phyloP scores from a whole-genome alignment of 2,888 invertebrate species.

The Diadromus collaris region DNA sequence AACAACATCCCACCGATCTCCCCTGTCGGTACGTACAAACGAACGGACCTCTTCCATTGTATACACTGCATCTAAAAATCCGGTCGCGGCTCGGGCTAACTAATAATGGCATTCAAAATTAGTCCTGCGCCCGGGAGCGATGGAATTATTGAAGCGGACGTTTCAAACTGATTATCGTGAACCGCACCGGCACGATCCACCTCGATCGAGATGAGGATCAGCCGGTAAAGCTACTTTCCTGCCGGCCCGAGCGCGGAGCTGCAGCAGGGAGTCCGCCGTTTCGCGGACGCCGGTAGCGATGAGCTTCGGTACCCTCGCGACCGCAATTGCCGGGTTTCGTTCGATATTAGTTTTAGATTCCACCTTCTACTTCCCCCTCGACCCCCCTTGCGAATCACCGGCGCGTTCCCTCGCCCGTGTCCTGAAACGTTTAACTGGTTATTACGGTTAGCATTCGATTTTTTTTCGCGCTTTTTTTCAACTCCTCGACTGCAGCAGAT shows the following conservation, averaged over 20 bases:
- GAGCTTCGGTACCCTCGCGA: slow-evolving; percentile 62
- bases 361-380: slow-evolving; percentile 41
- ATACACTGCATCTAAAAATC: slow-evolving; percentile 18
- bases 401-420: slow-evolving; percentile 58
- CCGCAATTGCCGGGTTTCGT: slow-evolving; percentile 77
- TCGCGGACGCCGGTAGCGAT: slow-evolving; percentile 58
- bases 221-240: slow-evolving; percentile 49
- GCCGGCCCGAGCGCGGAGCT: slow-evolving; percentile 9
- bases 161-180: slow-evolving; percentile 37
- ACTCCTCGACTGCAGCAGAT: slow-evolving; percentile 52
- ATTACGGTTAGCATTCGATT: slow-evolving; percentile 75
- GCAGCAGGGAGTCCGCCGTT: slow-evolving; percentile 15
- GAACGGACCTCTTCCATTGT: slow-evolving; percentile 20
- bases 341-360: slow-evolving; percentile 79
- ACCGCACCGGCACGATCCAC: slow-evolving; percentile 35
- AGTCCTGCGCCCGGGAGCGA: slow-evolving; percentile 72
- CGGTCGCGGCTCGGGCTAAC: slow-evolving; percentile 76
- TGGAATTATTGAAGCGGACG: slow-evolving; percentile 52
- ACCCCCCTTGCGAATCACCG: slow-evolving; percentile 35
- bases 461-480: slow-evolving; percentile 62
- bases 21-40: slow-evolving; percentile 36
- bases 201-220: slow-evolving; percentile 58
- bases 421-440: slow-evolving; percentile 75
- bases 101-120: slow-evolving; percentile 80
- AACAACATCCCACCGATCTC: slow-evolving; percentile 15